Conservation (phyloP, 2,797 vertebrate species). For the Apogon talboti region DNA sequence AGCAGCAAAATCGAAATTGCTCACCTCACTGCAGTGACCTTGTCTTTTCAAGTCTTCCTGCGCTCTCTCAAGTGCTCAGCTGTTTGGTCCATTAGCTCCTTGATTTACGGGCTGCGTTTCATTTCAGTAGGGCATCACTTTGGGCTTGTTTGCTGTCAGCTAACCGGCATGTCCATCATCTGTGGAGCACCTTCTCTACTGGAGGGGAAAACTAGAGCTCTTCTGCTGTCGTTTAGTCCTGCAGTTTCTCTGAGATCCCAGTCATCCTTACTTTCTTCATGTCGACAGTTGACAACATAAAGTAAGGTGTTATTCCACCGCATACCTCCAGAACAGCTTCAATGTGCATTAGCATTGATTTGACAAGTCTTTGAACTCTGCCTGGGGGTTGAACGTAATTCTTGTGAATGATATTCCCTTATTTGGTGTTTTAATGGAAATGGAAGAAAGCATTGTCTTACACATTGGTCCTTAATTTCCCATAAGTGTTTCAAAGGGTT, state of each 20-base stretch:
- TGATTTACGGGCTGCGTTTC: slow-evolving; percentile 35
- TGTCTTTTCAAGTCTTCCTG: slow-evolving; percentile 9
- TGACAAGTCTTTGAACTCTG: no score
- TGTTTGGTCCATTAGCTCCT: slow-evolving; percentile 49
- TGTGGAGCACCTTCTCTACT: slow-evolving; percentile 3
- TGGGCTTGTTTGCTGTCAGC: slow-evolving; percentile 39
- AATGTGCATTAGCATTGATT: no score
- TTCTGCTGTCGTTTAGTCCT: not conserved
- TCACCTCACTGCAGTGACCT: slow-evolving; percentile 19
- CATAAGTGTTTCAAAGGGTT: no score
- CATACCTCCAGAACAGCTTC: no score
- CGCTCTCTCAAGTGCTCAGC: slow-evolving; percentile 10
- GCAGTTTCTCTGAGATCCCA: slow-evolving; percentile 1
- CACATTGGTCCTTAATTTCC: no score
- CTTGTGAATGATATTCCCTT: no score
- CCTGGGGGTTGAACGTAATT: no score
- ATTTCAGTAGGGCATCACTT: slow-evolving; percentile 43
- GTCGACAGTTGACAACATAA: no score
- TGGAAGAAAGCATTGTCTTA: no score
- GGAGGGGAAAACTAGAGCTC: slow-evolving; percentile 4
- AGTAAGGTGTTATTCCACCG: no score
- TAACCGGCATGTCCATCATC: slow-evolving; percentile 22
- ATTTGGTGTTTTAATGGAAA: no score
- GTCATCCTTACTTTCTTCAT: no score
- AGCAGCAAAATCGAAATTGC: slow-evolving; percentile 28